Conservation (phyloP, 2,888 invertebrate species). For the Phoenoteleia sp. region DNA sequence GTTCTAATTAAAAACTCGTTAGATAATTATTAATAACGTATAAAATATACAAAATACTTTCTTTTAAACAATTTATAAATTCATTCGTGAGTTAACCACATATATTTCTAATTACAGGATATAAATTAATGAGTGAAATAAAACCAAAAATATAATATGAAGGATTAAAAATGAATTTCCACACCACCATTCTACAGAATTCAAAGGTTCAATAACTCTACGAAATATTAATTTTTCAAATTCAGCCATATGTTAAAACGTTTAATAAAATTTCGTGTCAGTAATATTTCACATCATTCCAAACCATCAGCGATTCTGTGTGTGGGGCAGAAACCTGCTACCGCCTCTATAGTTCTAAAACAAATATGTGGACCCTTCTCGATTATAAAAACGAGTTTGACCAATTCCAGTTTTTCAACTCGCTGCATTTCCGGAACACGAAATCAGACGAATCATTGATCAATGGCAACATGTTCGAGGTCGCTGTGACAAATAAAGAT, state of each 20-base stretch:
- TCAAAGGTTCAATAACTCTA: neutral
- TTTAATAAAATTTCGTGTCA: neutral
- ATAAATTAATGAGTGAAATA: no score
- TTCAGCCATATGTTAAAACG: neutral
- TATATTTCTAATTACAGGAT: no score
- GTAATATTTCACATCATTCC: neutral
- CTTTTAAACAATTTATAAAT: no score
- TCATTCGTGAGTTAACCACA: no score
- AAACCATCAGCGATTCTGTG: neutral
- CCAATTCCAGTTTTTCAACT: neutral
- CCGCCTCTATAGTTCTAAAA: neutral
- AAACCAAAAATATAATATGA: no score
- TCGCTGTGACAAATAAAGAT: neutral
- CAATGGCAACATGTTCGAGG: neutral
- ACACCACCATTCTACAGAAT: neutral
- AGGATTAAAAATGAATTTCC: neutral
- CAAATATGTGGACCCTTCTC: neutral
- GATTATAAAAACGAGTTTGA: neutral
- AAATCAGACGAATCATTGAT: neutral
- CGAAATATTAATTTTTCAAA: constrained; percentile 14
- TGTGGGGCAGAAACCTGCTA: neutral
- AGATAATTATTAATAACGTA: no score
- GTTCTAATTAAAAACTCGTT: no score
- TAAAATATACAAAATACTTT: no score
- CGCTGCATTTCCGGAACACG: constrained; percentile 7